Base-by-base conservation (phyloP, 2,888 invertebrate genomes). In the Sceliomorpha sp. region DNA sequence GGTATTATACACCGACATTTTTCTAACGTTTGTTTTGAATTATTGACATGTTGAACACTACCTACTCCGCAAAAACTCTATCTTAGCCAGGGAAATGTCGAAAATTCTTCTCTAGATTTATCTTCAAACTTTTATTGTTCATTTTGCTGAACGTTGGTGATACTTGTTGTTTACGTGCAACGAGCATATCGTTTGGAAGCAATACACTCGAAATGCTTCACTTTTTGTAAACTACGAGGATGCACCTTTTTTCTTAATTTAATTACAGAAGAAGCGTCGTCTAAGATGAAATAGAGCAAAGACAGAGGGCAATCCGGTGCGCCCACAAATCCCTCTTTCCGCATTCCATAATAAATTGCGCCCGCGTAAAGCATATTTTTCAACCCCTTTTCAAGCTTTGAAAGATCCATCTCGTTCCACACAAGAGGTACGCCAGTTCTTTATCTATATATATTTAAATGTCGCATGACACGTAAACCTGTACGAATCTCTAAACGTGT, bases 341-440 rank as follows among this genome's bases (percentile, higher is more conserved):
- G 13, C 47, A 59, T 55, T 59, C 32, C 50, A 53, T 67, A 67
- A 71, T 71, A 71, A 67, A 71, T 67, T 71, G 59, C 50, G 9
- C 40, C 56, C 71, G 50, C 50, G 63, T 45, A 59, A 63, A 71
- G 55, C 63, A 71, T 71, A 71, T 68, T 67, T n/a, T n/a, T 68
- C 56, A 68, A 39, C 64, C 62, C 59, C 58, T 70, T 50, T 58
- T 68, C 64, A 47, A 59, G 60, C 55, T 72, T 60, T 72, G 56
- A 64, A 72, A 72, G 56, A 68, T 72, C 51, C 44, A 68, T 64
- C 64, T 72, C 51, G 34, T 68, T 72, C 58, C 47, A 44, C 51
- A 47, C 31, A 56, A 45, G 64, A 72, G 56, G 68, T 68, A 64
- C 68, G 48, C 64, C 60, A 31, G 64, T 64, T 58, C 68, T 72